A percentile compares a stretch with the other conserved stretches of the same genome.
These are phyloP conservation scores for Premnoplex brunnescens DNA, from an alignment of 2,797 vertebrate genomes.

Conservation along the genomic window DNA sequence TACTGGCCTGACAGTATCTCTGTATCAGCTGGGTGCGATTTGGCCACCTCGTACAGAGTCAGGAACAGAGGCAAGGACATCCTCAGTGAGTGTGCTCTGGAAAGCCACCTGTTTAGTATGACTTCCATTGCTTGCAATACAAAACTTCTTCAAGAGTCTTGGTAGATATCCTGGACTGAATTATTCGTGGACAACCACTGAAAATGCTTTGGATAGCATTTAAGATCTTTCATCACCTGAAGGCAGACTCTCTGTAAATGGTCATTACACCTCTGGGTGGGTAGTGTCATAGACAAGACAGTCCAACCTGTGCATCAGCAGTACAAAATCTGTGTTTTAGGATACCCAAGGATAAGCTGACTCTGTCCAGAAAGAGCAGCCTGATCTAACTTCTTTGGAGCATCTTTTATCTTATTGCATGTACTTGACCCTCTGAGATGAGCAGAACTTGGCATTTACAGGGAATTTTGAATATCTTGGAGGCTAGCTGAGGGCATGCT, in stretches of 20 bases:
- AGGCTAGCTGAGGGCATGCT: neutral
- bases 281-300: neutral
- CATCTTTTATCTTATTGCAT: neutral
- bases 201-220: neutral
- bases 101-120: neutral
- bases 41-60: neutral
- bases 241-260: neutral
- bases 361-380: neutral
- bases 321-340: neutral
- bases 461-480: neutral
- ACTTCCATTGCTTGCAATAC: neutral
- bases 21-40: fast-evolving
- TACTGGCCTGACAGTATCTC: neutral
- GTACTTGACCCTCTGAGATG: neutral
- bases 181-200: neutral
- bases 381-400: neutral
- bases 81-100: neutral
- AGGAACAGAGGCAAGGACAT: neutral
- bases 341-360: fast-evolving
- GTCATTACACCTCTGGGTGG: neutral
- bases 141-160: neutral
- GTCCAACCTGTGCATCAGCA: neutral
- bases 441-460: neutral
- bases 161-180: neutral
- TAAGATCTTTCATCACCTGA: neutral